Base-by-base conservation (phyloP, 2,888 invertebrate species). In the Eucera pruinosa region DNA sequence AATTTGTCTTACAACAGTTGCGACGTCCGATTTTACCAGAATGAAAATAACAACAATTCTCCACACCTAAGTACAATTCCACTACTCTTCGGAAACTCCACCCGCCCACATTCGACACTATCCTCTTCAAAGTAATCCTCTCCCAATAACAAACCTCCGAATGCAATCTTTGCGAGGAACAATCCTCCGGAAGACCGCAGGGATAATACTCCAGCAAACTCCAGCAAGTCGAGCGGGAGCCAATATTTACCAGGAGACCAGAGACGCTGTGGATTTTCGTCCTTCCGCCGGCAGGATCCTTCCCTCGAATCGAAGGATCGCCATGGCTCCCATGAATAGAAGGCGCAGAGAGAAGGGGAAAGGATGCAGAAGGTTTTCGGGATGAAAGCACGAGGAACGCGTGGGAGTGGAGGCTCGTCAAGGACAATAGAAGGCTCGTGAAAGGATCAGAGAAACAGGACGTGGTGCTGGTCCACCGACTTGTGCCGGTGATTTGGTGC, bases 351-450 rank as follows among this genome's bases (percentile, higher is more conserved):
- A 13, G 33, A 13, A 45, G 39, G 5, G 30, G 39, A 18, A 58
- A 72, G 74, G 75, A 64, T 33, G 36, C 64, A 43, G 25, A 20
- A 9, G 74, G 58, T 69, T 73, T 80, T 80, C 80, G 74, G 81
- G 80, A 83, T 80, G 82, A 65, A 73, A 69, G 50, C 50, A 60
- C 52, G 68, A 68, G 64, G 81, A 62, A 79, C 78, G 68, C 65
- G 81, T 69, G 76, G 82, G 76, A 69, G 73, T 75, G 82, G 83
- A 85, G 66, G 82, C 81, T 82, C 86, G 81, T 80, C 85, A 86
- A 89, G 89, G 89, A 91, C 89, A 91, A 91, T 90, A 88, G 89
- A 90, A 88, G 85, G 88, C 87, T 86, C 85, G 85, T 76, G 79
- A 81, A 76, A 77, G 85, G 86, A 91, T 85, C 91, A 90, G 91